A percentile compares a stretch with the other conserved stretches of the same genome.
Conservation (phyloP, 2,113 vertebrate genomes). For the Notothenia coriiceps region DNA sequence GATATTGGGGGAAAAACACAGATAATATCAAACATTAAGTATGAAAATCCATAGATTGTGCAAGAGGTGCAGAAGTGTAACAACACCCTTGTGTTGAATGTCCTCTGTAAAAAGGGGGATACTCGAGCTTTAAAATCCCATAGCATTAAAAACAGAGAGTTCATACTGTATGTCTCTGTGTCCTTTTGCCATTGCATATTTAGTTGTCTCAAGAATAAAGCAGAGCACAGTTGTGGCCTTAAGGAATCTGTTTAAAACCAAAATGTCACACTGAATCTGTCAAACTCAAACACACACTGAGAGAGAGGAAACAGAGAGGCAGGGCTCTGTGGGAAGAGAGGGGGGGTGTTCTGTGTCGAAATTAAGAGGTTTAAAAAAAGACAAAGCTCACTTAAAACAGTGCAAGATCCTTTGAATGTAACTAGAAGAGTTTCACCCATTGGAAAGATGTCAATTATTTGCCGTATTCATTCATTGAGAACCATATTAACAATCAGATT, state of each 20-base stretch:
- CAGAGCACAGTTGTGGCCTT: slow-evolving; percentile 39
- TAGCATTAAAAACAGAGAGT: background rate
- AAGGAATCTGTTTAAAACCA: slow-evolving; percentile 59
- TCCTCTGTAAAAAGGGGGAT: no score
- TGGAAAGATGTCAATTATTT: background rate
- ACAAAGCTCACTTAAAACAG: background rate
- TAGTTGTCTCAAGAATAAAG: slow-evolving; percentile 35
- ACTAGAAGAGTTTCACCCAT: background rate
- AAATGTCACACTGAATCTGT: slow-evolving; percentile 65
- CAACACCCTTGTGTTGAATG: no score
- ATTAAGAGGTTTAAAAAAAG: background rate
- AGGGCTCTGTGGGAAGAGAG: slow-evolving; percentile 47
- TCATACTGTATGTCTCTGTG: background rate
- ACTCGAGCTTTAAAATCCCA: background rate
- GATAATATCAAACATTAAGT: no score
- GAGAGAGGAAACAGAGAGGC: slow-evolving; percentile 51
- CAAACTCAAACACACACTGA: slow-evolving; percentile 48
- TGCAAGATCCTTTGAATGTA: background rate
- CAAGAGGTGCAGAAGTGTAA: no score
- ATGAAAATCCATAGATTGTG: no score
- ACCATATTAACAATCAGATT: background rate
- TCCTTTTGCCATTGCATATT: slow-evolving; percentile 27
- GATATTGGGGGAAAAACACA: no score
- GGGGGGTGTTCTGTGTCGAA: background rate
- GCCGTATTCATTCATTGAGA: background rate